These are phyloP conservation scores for Salpingus planirostris DNA, from an alignment of 2,888 invertebrate genomes.

Conservation along the genomic window DNA sequence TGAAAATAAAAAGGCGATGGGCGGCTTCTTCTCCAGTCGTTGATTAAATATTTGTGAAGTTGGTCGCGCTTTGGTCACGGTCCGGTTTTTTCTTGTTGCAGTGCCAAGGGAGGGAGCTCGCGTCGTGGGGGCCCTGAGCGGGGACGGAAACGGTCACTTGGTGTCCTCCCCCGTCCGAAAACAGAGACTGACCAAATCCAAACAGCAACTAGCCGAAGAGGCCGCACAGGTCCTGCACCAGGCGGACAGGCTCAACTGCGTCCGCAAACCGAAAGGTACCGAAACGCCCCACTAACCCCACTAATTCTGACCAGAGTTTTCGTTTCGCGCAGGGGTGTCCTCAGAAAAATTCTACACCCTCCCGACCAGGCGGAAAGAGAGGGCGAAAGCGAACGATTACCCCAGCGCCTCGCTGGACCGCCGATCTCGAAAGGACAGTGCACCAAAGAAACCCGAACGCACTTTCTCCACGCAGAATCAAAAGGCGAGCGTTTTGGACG, in stretches of 20 bases:
- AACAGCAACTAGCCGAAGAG: constrained; percentile 65
- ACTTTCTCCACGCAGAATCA: no score
- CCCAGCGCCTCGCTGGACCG: constrained; percentile 28
- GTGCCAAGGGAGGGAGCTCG: constrained; percentile 42
- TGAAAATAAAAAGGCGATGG: constrained; percentile 1
- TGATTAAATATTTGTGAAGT: constrained; percentile 6
- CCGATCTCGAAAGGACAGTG: constrained; percentile 42
- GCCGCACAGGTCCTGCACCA: constrained; percentile 67
- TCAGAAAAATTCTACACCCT: constrained; percentile 62
- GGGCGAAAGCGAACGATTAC: constrained; percentile 27
- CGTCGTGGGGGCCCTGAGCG: constrained; percentile 42
- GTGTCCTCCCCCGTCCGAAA: constrained; percentile 45
- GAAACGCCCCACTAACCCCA: no score
- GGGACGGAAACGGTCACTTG: constrained; percentile 42
- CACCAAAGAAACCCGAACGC: constrained; percentile 35
- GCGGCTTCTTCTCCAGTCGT: constrained; percentile 1
- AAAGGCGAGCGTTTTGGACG: constrained; percentile 56
- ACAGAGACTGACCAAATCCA: constrained; percentile 61
- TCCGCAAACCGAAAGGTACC: constrained; percentile 29
- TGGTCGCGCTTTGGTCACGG: no score
- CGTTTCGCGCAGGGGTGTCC: constrained; percentile 26
- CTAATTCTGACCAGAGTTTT: no score
- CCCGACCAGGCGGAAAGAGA: constrained; percentile 50
- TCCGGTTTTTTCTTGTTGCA: no score
- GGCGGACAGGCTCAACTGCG: constrained; percentile 62